Percentiles rank a stretch among this genome's conserved stretches.
Conservation (phyloP, 2,888 invertebrate genomes). For the Caenorhabditis sp. region DNA sequence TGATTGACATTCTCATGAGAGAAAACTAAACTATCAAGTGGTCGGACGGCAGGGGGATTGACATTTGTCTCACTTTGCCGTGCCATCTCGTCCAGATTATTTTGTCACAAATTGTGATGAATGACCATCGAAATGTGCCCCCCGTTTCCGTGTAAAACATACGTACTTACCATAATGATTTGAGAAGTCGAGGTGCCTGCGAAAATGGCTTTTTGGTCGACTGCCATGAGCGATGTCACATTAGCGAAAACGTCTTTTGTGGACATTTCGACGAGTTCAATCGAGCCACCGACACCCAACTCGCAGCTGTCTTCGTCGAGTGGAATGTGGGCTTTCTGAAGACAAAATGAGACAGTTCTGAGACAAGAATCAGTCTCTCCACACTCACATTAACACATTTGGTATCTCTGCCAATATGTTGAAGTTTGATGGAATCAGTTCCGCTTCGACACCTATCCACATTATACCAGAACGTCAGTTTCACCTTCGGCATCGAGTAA, state of each 20-base stretch:
- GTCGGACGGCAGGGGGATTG: neutral
- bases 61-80: slow-evolving; percentile 38
- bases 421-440: slow-evolving; percentile 84
- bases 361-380: too few relatives aligned
- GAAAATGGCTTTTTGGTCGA: slow-evolving; percentile 53
- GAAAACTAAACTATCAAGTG: neutral
- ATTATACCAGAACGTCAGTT: slow-evolving; percentile 83
- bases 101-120: slow-evolving; percentile 9
- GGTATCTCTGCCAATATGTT: slow-evolving; percentile 83
- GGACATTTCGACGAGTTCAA: slow-evolving; percentile 76
- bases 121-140: neutral
- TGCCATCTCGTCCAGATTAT: slow-evolving; percentile 32
- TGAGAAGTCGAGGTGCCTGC: slow-evolving; percentile 55
- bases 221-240: slow-evolving; percentile 50
- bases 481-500: slow-evolving; percentile 83
- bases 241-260: slow-evolving; percentile 42
- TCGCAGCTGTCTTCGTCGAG: slow-evolving; percentile 81
- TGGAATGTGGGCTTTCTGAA: slow-evolving; percentile 79
- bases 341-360: too few relatives aligned
- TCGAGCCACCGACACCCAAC: slow-evolving; percentile 81
- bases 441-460: slow-evolving; percentile 84
- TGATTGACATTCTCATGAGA: slow-evolving; percentile 31
- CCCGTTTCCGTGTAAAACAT: neutral
- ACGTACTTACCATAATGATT: slow-evolving; percentile 61
- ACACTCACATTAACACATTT: slow-evolving; percentile 81